A percentile compares a stretch with the other conserved stretches of the same genome.
Conservation (phyloP, 1,140 invertebrate genomes). For the fruit fly (Drosophila melanogaster) region Release_6_plus_ISO1_MT NT_037436.4:18332001-18332500, state of each 20-base stretch:
- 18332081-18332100: conserved; percentile 78
- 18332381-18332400: neutral
- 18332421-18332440: too few relatives aligned
- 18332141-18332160: conserved; percentile 38
- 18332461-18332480: too few relatives aligned
- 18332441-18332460: neutral
- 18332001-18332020: conserved; percentile 42
- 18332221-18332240: conserved; percentile 58
- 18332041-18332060: conserved; percentile 78
- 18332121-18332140: conserved; percentile 57
- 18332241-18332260: conserved; percentile 54
- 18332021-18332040: conserved; percentile 59
- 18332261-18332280: conserved; percentile 77
- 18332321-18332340: conserved; percentile 10
- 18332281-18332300: conserved; percentile 71
- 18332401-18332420: too few relatives aligned
- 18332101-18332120: conserved; percentile 60
- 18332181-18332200: conserved; percentile 69
- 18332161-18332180: neutral
- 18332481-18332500: neutral
- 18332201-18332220: conserved; percentile 78
- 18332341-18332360: neutral
- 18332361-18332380: conserved; percentile 3
- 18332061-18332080: conserved; percentile 81
- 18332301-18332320: conserved; percentile 25